Base-by-base conservation (phyloP, 2,113 vertebrate species). In the Hyperopisus bebe region DNA sequence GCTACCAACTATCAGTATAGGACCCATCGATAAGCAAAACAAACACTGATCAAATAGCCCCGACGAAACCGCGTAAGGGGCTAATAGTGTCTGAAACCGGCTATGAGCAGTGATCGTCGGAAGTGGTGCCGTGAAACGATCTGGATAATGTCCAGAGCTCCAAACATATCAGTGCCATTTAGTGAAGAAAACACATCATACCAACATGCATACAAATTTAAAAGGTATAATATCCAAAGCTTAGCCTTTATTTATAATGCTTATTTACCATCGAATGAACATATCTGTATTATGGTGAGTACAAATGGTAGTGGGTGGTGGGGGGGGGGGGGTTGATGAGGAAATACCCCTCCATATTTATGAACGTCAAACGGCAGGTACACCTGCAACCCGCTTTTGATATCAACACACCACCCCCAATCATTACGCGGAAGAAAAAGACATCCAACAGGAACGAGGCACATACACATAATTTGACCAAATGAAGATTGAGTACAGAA, bases 1-100 rank as follows among this genome's bases (percentile, higher is more conserved):
- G 19, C 50, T 46, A 51, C 86, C 84, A 77, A 15, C 70, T 88
- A 51, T 86, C 83, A 91, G 91, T 84, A 46, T 84, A 24, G 42
- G 74, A 87, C 51, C 83, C 44, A 77, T 88, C 84, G 90, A 89
- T 90, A 90, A 89, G 87, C 35, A 89, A 90, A 89, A 31, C 87
- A 90, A 91, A 91, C 89, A 91, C 66, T 66, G 53, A 89, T 83
- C 85, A 83, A 89, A 88, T 9, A 11, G 53, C n/a, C 15, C 53
- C 19, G 50, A 62, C 89, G 89, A 91, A 89, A 90, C 89, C 86
- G 31, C 70, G 70, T 74, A 47, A 88, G 39, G 83, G 51, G 50
- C 89, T 87, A 86, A 89, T 50, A 90, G 53, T 35, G 44, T 24
- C 46, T 87, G 31, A 83, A 35, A 74, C 27, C 31, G 15, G 50